Conservation (phyloP, 2,113 vertebrate genomes). For the Cheilinus undulatus region DNA sequence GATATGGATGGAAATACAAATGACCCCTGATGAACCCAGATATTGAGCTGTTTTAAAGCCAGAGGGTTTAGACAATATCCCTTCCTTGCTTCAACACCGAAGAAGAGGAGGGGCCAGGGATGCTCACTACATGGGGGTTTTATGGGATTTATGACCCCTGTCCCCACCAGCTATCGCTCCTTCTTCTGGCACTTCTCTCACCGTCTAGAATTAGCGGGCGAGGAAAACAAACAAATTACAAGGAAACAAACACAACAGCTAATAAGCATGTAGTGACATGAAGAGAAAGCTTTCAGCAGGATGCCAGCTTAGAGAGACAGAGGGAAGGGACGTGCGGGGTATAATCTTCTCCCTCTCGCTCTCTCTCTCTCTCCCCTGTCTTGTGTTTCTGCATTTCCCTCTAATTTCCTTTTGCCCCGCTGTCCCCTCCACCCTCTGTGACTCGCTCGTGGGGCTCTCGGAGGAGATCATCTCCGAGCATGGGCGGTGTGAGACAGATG, state of each 20-base stretch:
- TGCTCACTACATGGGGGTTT: conserved; percentile 69
- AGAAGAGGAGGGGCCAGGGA: conserved; percentile 47
- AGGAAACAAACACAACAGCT: conserved; percentile 75
- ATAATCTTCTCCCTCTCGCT: conserved; percentile 60
- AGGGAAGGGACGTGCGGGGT: conserved; percentile 36
- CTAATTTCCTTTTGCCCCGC: conserved; percentile 53
- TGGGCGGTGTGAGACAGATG: conserved; percentile 82
- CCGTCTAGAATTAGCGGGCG: conserved; percentile 77
- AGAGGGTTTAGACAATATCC: conserved; percentile 79
- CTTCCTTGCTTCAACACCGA: conserved; percentile 47
- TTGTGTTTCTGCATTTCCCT: conserved; percentile 56
- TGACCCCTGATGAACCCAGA: conserved; percentile 76
- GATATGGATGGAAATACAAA: conserved; percentile 84
- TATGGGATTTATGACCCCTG: conserved; percentile 79
- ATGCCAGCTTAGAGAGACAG: conserved; percentile 33
- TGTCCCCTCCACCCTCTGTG: conserved; percentile 54
- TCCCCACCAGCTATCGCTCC: conserved; percentile 58
- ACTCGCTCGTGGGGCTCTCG: conserved; percentile 61
- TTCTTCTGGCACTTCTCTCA: conserved; percentile 69
- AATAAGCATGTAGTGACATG: conserved; percentile 79
- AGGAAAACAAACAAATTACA: conserved; percentile 83
- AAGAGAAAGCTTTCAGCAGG: conserved; percentile 59
- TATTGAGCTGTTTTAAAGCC: conserved; percentile 81
- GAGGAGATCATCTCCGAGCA: conserved; percentile 71
- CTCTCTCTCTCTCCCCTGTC: conserved; percentile 26